A percentile compares a stretch with the other conserved stretches of the same genome.
Conservation (phyloP, 53 echinoderm and acorn worm species). For the Echinometra lucunter region DNA sequence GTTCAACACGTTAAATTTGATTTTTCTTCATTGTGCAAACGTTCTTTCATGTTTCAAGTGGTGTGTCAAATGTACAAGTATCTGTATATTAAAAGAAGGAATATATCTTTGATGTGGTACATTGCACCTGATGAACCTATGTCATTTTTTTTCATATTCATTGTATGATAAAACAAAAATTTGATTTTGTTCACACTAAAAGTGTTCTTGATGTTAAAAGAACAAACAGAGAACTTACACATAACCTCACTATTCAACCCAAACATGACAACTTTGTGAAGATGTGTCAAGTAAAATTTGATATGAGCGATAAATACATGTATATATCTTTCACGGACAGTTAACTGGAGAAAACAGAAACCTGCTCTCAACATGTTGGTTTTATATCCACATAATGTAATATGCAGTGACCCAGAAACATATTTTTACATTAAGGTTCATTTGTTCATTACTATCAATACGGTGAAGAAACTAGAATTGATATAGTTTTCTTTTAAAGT, state of each 20-base stretch:
- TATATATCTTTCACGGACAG: no score
- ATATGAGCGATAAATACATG: no score
- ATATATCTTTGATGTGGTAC: background rate
- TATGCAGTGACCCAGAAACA: background rate
- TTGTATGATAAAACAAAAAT: no score
- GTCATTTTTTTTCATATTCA: background rate
- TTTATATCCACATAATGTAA: background rate
- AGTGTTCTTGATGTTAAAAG: no score
- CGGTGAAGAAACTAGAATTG: background rate
- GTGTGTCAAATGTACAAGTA: background rate
- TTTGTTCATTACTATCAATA: background rate
- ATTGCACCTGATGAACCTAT: background rate
- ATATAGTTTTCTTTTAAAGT: background rate
- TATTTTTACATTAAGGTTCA: background rate
- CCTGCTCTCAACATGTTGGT: no score
- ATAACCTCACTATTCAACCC: no score
- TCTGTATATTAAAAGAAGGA: constrained; percentile 33
- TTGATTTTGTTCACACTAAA: no score
- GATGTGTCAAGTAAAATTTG: no score
- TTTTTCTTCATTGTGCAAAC: background rate
- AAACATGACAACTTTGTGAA: no score
- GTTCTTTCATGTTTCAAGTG: constrained; percentile 48
- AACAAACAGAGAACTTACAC: no score
- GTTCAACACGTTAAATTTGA: background rate
- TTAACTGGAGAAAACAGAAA: no score